phyloP scores from a whole-genome alignment of 2,113 vertebrate species.

The Nannospalax galili region DNA sequence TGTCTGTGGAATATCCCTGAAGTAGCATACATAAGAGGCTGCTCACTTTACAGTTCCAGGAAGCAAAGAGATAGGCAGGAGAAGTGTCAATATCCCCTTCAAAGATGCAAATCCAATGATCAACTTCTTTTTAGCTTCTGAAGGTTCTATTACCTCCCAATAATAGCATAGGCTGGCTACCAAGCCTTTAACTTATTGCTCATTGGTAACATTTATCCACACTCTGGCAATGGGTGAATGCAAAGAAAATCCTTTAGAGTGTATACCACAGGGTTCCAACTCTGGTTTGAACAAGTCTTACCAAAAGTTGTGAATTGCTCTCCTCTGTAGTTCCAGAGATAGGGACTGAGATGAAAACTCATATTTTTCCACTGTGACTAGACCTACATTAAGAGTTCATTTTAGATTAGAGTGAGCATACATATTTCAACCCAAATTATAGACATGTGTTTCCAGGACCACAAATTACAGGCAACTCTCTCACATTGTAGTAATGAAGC shows the following conservation, averaged over 20 bases:
- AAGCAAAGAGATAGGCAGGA: no score
- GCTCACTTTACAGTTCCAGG: no score
- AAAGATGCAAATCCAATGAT: background rate
- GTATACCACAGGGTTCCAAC: rapidly evolving
- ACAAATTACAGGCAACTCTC: constrained; percentile 62
- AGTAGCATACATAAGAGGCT: no score
- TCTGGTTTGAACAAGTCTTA: background rate
- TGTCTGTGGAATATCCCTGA: background rate
- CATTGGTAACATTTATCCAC: background rate
- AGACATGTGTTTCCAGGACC: constrained; percentile 43
- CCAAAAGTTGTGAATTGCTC: background rate
- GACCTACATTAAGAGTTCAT: constrained; percentile 44
- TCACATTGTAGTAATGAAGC: constrained; percentile 66
- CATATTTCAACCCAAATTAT: constrained; percentile 71
- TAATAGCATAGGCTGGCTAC: no score
- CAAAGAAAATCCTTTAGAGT: background rate
- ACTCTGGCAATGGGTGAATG: background rate
- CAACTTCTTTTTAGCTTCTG: background rate
- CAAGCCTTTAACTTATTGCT: no score
- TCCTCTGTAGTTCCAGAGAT: background rate
- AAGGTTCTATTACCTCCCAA: background rate
- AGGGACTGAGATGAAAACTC: background rate
- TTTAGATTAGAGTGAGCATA: constrained; percentile 63
- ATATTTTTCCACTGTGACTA: constrained; percentile 1
- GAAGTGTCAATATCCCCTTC: no score